Conservation (phyloP, 2,888 invertebrate genomes). For the Pogonocherus hispidulus region DNA sequence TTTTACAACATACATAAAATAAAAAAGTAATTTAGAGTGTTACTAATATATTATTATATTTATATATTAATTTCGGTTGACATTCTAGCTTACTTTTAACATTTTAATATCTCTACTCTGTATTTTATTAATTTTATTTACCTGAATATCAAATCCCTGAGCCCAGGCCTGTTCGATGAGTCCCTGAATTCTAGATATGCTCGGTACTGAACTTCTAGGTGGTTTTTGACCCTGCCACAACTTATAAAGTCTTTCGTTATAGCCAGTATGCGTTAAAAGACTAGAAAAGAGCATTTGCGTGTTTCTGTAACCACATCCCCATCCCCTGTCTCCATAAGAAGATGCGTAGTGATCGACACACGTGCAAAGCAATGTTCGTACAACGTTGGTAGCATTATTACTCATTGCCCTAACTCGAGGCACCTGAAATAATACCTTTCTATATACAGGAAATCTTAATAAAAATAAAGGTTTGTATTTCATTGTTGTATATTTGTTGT, state of each 20-base stretch:
- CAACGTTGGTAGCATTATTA: constrained; percentile 74
- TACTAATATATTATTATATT: too few relatives aligned
- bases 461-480: too few relatives aligned
- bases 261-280: constrained; percentile 79
- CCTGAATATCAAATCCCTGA: constrained; percentile 85
- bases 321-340: constrained; percentile 90
- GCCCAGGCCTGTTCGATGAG: constrained; percentile 89
- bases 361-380: constrained; percentile 81
- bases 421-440: constrained; percentile 64
- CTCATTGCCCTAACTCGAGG: constrained; percentile 70
- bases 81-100: too few relatives aligned
- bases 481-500: too few relatives aligned
- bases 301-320: constrained; percentile 94
- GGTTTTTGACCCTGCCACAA: constrained; percentile 69
- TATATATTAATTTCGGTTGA: too few relatives aligned
- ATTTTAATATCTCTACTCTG: too few relatives aligned
- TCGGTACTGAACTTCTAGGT: constrained; percentile 81
- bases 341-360: constrained; percentile 90
- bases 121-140: too few relatives aligned
- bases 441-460: too few relatives aligned
- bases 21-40: too few relatives aligned
- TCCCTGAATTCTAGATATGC: constrained; percentile 86
- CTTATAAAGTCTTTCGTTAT: constrained; percentile 74
- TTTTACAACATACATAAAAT: too few relatives aligned
- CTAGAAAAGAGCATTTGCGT: constrained; percentile 93